Base-by-base conservation (phyloP, 2,888 invertebrate genomes). In the Caenorhabditis zanzibari region DNA sequence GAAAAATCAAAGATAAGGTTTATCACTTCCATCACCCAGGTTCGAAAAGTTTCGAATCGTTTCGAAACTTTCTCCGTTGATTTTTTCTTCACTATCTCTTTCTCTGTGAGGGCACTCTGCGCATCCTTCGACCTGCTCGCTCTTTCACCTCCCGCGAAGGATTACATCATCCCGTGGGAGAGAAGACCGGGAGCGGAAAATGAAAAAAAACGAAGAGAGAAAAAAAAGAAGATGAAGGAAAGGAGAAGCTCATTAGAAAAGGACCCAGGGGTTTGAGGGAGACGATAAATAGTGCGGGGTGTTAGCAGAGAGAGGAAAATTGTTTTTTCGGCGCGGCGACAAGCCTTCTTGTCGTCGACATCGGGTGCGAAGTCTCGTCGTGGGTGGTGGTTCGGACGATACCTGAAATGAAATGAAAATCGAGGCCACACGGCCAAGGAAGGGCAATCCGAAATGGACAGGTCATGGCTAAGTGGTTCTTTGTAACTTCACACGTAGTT, bases 81-180 rank as follows among this genome's bases (percentile, higher is more conserved):
- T 16, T 59, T 69, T 77, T 69, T 68, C 69, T 26, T 64, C 26
- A 32, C 58, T 79, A 64, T 79, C 68, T 79, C 77, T 77, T 54
- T 19, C 47, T 47, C 24, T 63, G 54, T 5, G 71, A 44, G 69
- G 76, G 59, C 77, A 72, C 32, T 64, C 79, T 79, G 79, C 79
- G 79, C 71, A 72, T 79, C 79, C 49, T 56, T 41, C 44, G 64
- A 28, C 71, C 64, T 61, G 69, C 77, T 61, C 69, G 79, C 79
- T 79, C 71, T 79, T 79, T 79, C 79, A 79, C 71, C 79, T 71
- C 58, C 47, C 71, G 59, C 79, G 32, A 28, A 49, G 79, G 71
- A 79, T 79, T 71, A 79, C 79, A 79, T 79, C 79, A 79, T 79
- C 79, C 79, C 79, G 79, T 79, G 79, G 71, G 79, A 64, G 79